Conservation (phyloP, 2,888 invertebrate genomes). For the Microdon myrmicae region DNA sequence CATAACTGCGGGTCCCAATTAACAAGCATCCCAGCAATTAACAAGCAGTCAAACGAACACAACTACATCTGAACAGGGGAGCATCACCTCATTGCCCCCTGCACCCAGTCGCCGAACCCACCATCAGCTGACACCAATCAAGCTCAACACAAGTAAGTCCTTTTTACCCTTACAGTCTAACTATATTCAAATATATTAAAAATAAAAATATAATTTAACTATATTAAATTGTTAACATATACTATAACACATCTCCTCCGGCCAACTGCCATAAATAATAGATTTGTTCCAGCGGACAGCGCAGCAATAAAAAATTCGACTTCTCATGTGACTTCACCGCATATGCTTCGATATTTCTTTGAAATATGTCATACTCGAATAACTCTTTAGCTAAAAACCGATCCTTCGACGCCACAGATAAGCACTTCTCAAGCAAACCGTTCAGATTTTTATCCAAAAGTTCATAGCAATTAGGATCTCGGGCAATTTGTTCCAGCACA, state of each 20-base stretch:
- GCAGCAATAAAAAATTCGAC: slow-evolving; percentile 66
- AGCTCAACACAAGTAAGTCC: too few relatives aligned
- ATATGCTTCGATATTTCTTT: slow-evolving; percentile 63
- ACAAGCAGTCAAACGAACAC: too few relatives aligned
- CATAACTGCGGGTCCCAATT: too few relatives aligned
- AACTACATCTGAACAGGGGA: too few relatives aligned
- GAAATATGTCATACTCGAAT: slow-evolving; percentile 70
- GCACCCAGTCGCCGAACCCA: too few relatives aligned
- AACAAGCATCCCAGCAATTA: too few relatives aligned
- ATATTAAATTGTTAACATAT: too few relatives aligned
- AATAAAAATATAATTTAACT: too few relatives aligned
- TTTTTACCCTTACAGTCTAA: too few relatives aligned
- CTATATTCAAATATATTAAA: too few relatives aligned
- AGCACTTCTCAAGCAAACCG: slow-evolving; percentile 76
- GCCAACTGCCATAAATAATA: slow-evolving; percentile 96
- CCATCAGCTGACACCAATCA: too few relatives aligned
- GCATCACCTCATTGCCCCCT: too few relatives aligned
- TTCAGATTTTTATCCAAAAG: slow-evolving; percentile 58
- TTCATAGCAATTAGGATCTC: slow-evolving; percentile 77
- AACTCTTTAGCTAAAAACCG: slow-evolving; percentile 73
- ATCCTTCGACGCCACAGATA: slow-evolving; percentile 74
- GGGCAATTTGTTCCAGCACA: slow-evolving; percentile 78
- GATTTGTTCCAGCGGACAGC: slow-evolving; percentile 78
- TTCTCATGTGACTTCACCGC: slow-evolving; percentile 59
- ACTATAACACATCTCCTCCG: slow-evolving; percentile 94